Evolutionary conservation across 2,797 vertebrate species (phyloP).

Genomic region (Megaceryle alcyon): DNA sequence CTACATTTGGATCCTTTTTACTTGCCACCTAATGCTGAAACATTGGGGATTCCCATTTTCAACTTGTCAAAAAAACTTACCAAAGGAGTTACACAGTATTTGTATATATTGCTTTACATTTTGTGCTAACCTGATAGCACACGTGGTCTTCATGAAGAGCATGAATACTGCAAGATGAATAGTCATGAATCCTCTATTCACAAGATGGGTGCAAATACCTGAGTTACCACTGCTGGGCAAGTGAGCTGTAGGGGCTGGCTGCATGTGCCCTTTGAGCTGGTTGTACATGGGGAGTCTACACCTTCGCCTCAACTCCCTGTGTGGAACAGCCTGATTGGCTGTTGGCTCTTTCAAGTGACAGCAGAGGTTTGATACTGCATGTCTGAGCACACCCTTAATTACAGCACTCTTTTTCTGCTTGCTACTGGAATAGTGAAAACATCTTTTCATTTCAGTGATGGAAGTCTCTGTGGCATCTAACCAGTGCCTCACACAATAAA

Average conservation of each 20-base stretch:
- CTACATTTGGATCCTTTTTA: background rate
- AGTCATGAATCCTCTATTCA: background rate
- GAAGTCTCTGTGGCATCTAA: slow-evolving; percentile 9
- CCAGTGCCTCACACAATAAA: slow-evolving; percentile 27
- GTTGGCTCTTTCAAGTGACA: background rate
- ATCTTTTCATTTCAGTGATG: slow-evolving; percentile 32
- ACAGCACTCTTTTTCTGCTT: background rate
- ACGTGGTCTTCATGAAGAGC: accelerated
- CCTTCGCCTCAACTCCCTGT: background rate
- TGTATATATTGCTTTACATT: background rate
- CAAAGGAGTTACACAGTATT: background rate
- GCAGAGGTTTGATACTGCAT: background rate
- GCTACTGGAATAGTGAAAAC: background rate
- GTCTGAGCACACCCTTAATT: background rate
- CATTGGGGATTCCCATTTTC: background rate
- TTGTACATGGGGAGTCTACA: accelerated
- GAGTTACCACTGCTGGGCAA: accelerated
- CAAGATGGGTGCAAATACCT: background rate
- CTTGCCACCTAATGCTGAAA: background rate
- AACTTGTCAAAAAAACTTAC: background rate
- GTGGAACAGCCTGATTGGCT: background rate
- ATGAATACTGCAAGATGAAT: accelerated
- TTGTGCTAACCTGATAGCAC: background rate
- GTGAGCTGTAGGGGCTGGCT: background rate
- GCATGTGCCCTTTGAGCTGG: accelerated